Conservation (phyloP, 1,140 invertebrate genomes). For the Acromyrmex heyeri region DNA sequence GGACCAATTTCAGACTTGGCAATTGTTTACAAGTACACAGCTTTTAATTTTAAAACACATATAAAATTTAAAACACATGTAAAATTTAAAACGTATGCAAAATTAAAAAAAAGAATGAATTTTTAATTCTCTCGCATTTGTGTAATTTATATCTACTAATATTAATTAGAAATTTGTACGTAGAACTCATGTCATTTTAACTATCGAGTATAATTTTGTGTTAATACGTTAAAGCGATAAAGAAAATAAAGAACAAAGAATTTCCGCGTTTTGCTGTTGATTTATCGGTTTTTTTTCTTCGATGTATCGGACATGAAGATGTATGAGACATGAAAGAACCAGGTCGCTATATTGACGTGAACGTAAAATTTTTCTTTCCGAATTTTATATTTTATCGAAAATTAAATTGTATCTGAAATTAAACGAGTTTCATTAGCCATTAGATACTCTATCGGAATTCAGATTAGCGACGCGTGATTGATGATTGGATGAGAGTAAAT, state of each 20-base stretch:
- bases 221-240: conserved; percentile 24
- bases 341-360: not conserved
- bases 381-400: conserved; percentile 4
- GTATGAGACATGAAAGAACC: conserved; percentile 2
- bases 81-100: too few species aligned
- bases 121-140: not conserved
- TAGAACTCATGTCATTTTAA: not conserved
- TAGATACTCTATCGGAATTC: conserved; percentile 1
- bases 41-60: not conserved
- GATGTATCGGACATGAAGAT: conserved; percentile 28
- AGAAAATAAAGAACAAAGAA: conserved; percentile 7
- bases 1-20: not conserved
- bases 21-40: not conserved
- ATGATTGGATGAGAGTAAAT: conserved; percentile 46
- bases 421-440: not conserved
- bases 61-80: not conserved
- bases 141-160: not conserved
- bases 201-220: conserved; percentile 11
- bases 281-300: conserved; percentile 40
- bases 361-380: not conserved
- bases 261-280: conserved; percentile 4
- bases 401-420: conserved; percentile 44
- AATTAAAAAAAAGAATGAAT: not conserved
- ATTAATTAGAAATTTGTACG: conserved; percentile 3
- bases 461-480: conserved; percentile 44